Evolutionary conservation across 2,888 invertebrate species (phyloP).

Genomic region (Oeneis ivallda): DNA sequence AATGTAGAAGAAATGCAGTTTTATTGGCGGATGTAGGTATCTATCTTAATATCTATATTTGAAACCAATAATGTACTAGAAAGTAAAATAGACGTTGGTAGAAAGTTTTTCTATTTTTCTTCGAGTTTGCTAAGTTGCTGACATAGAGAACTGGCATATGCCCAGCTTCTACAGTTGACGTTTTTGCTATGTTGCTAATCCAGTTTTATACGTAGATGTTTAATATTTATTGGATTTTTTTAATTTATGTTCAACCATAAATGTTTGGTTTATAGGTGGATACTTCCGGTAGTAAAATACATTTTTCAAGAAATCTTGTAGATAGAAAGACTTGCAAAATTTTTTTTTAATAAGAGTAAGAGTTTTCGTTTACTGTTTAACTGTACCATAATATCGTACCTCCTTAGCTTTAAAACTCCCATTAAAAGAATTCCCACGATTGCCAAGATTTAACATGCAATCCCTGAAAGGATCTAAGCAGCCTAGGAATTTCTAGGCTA

Average conservation of each 20-base stretch:
- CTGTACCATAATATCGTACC: too few relatives aligned
- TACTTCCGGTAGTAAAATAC: too few relatives aligned
- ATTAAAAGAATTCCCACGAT: too few relatives aligned
- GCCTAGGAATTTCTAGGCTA: too few relatives aligned
- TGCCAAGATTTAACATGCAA: too few relatives aligned
- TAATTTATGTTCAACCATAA: constrained; percentile 6
- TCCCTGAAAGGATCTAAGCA: too few relatives aligned
- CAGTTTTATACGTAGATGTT: constrained; percentile 24
- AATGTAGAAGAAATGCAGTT: constrained; percentile 8
- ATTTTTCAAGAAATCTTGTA: too few relatives aligned
- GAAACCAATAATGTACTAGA: constrained; percentile 27
- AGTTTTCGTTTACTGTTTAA: too few relatives aligned
- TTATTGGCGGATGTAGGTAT: background rate
- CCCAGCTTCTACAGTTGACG: constrained; percentile 39
- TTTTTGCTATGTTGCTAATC: constrained; percentile 22
- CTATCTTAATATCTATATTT: constrained; percentile 1
- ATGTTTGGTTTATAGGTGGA: too few relatives aligned
- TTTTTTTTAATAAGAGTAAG: too few relatives aligned
- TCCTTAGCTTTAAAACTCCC: too few relatives aligned
- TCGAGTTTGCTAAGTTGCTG: constrained; percentile 21
- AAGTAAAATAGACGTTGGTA: constrained; percentile 27
- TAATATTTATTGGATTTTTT: background rate
- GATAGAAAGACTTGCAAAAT: too few relatives aligned
- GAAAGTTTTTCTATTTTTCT: constrained; percentile 41
- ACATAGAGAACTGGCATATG: constrained; percentile 47